Percentiles rank a stretch among this genome's conserved stretches.
Conservation (phyloP, 2,113 vertebrate genomes). For the Eulemur rufifrons region DNA sequence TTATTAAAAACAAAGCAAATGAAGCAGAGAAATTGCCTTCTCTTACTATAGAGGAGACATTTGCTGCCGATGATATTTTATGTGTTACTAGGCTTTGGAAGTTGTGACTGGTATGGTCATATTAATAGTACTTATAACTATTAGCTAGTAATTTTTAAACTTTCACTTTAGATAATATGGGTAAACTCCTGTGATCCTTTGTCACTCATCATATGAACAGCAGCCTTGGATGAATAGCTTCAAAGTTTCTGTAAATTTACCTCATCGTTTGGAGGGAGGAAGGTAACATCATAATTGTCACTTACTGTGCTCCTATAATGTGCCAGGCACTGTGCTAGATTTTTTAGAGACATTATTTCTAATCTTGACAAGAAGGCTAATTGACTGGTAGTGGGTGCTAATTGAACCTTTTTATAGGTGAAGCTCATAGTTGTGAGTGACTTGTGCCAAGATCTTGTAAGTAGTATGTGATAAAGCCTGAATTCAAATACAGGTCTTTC, state of each 20-base stretch:
- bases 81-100: background rate
- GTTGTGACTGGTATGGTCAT: background rate
- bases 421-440: background rate
- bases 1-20: conserved; percentile 17
- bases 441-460: background rate
- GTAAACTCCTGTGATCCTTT: background rate
- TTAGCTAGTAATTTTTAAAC: conserved; percentile 31
- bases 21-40: background rate
- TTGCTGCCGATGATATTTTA: background rate
- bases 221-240: conserved; percentile 17
- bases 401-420: background rate
- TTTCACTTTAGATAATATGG: background rate
- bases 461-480: background rate
- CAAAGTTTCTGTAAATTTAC: conserved; percentile 14
- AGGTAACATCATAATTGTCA: background rate
- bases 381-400: background rate
- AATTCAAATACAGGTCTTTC: background rate
- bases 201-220: conserved; percentile 17
- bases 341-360: conserved; percentile 39
- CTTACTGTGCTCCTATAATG: background rate
- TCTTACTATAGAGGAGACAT: background rate
- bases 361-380: background rate
- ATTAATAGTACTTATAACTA: background rate
- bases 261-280: background rate
- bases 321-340: background rate